A percentile compares a stretch with the other conserved stretches of the same genome.
Conservation (phyloP, 1,140 invertebrate species). For the Scaptodrosophila lebanonensis region DNA sequence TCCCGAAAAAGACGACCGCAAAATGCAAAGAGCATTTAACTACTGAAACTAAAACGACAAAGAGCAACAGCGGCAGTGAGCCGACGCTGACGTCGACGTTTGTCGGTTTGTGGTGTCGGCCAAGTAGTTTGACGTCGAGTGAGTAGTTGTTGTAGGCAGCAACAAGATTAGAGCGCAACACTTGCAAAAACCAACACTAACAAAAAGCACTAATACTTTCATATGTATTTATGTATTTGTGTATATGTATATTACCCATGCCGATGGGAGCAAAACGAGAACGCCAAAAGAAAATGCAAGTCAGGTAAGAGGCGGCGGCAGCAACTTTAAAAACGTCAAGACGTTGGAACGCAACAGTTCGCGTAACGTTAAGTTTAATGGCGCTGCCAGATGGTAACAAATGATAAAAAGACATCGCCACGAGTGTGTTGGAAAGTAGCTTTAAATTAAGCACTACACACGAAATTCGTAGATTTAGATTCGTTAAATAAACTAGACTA, state of each 20-base stretch:
- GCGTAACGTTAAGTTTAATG: slow-evolving; percentile 6
- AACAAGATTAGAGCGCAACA: slow-evolving; percentile 36
- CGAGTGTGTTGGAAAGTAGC: not conserved
- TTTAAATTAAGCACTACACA: no score
- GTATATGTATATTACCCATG: no score
- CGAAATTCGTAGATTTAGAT: no score
- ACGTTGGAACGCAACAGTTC: slow-evolving; percentile 20
- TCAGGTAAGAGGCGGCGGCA: no score
- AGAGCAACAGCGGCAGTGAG: slow-evolving; percentile 24
- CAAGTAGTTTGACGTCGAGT: slow-evolving; percentile 6
- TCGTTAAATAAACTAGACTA: no score
- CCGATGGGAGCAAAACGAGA: not conserved
- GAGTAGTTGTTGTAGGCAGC: slow-evolving; percentile 12
- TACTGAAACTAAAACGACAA: slow-evolving; percentile 51
- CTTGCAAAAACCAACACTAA: slow-evolving; percentile 29
- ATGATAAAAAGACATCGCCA: slow-evolving; percentile 9
- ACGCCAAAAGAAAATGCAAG: not conserved
- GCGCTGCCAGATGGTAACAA: slow-evolving; percentile 23
- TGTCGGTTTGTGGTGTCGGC: not conserved
- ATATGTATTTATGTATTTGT: no score
- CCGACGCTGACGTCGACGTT: slow-evolving; percentile 9
- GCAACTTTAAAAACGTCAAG: slow-evolving; percentile 7
- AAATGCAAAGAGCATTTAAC: slow-evolving; percentile 68
- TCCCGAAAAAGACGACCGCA: slow-evolving; percentile 66
- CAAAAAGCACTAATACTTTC: no score